phyloP scores from a whole-genome alignment of 2,888 invertebrate species.

The Himalopsyche japonica region DNA sequence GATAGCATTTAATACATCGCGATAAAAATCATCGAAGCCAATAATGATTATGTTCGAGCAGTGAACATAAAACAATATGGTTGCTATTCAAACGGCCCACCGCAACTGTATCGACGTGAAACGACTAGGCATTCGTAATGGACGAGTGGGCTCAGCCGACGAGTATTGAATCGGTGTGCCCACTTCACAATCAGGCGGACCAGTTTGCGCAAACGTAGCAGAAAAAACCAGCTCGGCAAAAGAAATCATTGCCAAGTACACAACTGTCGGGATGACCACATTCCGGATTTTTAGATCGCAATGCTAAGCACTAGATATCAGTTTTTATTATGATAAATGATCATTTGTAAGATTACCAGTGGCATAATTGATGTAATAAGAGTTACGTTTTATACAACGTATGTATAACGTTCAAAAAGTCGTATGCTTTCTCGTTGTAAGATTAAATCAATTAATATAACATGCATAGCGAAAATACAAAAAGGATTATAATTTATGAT shows the following conservation, averaged over 20 bases:
- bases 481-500: no score
- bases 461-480: no score
- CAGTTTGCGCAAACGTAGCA: conserved; percentile 2
- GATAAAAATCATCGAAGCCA: background rate
- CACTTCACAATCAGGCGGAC: conserved; percentile 4
- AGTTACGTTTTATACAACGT: no score
- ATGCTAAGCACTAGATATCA: background rate
- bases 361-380: no score
- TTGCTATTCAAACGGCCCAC: background rate
- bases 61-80: background rate
- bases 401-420: no score
- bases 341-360: background rate
- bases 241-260: conserved; percentile 38
- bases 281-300: background rate
- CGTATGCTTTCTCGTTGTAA: no score
- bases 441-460: no score
- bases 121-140: background rate
- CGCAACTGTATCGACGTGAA: background rate
- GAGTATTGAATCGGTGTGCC: background rate
- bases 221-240: conserved; percentile 16
- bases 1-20: no score
- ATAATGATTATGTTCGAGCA: background rate
- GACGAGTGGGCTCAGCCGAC: background rate
- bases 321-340: background rate
- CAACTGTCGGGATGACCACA: background rate